Evolutionary conservation across 2,113 vertebrate genomes (phyloP), one percentile per base, ranked within the genome.

Genomic region (Suncus etruscus): DNA sequence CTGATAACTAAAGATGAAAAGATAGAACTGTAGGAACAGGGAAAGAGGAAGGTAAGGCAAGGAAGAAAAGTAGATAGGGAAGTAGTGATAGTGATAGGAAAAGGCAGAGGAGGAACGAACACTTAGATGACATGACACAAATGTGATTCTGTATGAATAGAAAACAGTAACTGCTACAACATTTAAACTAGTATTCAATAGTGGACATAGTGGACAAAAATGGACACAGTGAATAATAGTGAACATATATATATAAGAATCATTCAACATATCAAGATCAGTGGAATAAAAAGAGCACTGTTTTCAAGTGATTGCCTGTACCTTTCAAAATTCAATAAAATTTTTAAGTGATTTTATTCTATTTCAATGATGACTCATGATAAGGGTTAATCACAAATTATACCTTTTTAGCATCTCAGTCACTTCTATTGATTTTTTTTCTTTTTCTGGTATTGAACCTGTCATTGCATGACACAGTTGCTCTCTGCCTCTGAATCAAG

Each of bases 331-430:
- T 78, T 87, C 86, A 82, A 95, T 58, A 89, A 0, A 93, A 66
- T 51, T 94, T 96, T 87, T 83, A 77, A 84, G 91, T 94, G 72
- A 77, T 69, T 92, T 82, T 22, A 75, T 91, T 92, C 90, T 94
- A 96, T 51, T 82, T 48, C 83, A 27, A 15, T 9, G 31, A 86
- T 51, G 74, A 92, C 2, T 70, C 91, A 84, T 73, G 15, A 73
- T 75, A 82, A 83, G 39, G 65, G 95, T 18, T 92, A 82, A 96
- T 77, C 90, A 78, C 81, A 94, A 51, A 50, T 74, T 80, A 68
- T 9, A 70, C 8, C 25, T 78, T 95, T 8, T 0, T 20, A 92
- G 78, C 87, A n/a, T 16, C 50, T n/a, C n/a, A 4, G 22, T 58
- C 88, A 76, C 80, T 90, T 76, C 25, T 86, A 96, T n/a, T 54